Evolutionary conservation across 2,797 vertebrate species (phyloP).

Genomic region (Coendou prehensilis): DNA sequence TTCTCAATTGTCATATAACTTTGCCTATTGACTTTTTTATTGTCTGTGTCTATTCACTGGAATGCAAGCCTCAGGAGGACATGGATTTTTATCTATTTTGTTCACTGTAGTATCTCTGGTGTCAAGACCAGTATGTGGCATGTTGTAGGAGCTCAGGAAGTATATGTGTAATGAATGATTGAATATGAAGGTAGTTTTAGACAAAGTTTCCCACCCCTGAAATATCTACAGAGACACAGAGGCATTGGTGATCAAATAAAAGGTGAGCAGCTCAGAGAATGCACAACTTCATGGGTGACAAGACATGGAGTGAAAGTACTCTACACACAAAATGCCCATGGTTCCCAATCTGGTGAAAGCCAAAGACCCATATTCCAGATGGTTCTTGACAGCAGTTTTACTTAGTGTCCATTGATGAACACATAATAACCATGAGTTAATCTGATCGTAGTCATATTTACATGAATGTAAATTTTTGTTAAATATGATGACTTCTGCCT

Average conservation of each 20-base stretch:
- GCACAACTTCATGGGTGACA: background rate
- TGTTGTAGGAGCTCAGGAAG: constrained; percentile 43
- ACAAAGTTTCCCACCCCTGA: background rate
- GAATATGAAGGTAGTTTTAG: constrained; percentile 52
- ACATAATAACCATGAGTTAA: constrained; percentile 27
- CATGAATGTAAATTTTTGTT: constrained; percentile 58
- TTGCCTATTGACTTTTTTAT: constrained; percentile 34
- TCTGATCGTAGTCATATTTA: constrained; percentile 48
- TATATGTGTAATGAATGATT: constrained; percentile 49
- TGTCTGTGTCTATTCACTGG: constrained; percentile 7
- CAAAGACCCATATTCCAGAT: background rate
- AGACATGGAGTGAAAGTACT: background rate
- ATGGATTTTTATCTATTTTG: background rate
- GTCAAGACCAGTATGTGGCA: constrained; percentile 18
- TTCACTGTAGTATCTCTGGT: constrained; percentile 18
- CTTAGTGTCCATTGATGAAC: constrained; percentile 23
- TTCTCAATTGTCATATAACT: constrained; percentile 43
- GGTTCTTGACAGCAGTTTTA: constrained; percentile 31
- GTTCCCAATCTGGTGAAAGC: constrained; percentile 17
- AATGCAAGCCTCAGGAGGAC: constrained; percentile 15
- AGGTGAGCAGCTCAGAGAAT: constrained; percentile 39
- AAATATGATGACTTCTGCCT: constrained; percentile 42
- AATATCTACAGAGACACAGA: constrained; percentile 9
- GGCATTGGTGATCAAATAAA: constrained; percentile 42
- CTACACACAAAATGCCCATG: background rate